Conservation (phyloP, 2,888 invertebrate species). For the Drosophila anomelani region DNA sequence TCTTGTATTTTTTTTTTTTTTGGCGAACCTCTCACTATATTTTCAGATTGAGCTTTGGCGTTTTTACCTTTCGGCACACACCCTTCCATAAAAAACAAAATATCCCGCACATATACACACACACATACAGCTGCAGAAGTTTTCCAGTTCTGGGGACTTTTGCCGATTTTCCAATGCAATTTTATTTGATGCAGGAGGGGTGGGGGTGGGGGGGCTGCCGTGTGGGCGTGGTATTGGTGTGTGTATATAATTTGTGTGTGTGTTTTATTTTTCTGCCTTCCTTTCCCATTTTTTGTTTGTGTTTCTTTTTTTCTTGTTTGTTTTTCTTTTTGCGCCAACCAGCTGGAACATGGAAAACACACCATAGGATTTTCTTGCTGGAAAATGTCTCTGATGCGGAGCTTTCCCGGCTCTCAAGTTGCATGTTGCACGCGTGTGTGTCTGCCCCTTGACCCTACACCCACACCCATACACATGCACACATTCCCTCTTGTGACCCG, state of each 20-base stretch:
- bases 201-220: neutral
- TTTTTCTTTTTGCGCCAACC: constrained; percentile 14
- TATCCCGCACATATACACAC: constrained; percentile 9
- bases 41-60: constrained; percentile 31
- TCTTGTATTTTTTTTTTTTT: neutral
- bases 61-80: constrained; percentile 32
- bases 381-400: constrained; percentile 41
- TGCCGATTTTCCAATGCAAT: constrained; percentile 47
- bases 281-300: constrained; percentile 23
- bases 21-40: constrained; percentile 19
- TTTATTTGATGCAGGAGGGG: constrained; percentile 36
- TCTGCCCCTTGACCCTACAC: constrained; percentile 6
- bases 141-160: constrained; percentile 40
- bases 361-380: constrained; percentile 35
- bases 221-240: constrained; percentile 23
- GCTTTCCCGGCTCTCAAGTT: constrained; percentile 59
- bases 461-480: neutral
- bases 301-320: constrained; percentile 7
- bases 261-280: constrained; percentile 21
- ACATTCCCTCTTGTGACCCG: constrained; percentile 20
- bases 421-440: constrained; percentile 63
- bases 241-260: constrained; percentile 28
- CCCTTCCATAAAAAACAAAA: constrained; percentile 3
- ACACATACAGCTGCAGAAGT: constrained; percentile 30
- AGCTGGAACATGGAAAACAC: constrained; percentile 35